These are phyloP conservation scores for Tichodroma muraria DNA, from an alignment of 2,113 vertebrate species.

Conservation along the genomic window DNA sequence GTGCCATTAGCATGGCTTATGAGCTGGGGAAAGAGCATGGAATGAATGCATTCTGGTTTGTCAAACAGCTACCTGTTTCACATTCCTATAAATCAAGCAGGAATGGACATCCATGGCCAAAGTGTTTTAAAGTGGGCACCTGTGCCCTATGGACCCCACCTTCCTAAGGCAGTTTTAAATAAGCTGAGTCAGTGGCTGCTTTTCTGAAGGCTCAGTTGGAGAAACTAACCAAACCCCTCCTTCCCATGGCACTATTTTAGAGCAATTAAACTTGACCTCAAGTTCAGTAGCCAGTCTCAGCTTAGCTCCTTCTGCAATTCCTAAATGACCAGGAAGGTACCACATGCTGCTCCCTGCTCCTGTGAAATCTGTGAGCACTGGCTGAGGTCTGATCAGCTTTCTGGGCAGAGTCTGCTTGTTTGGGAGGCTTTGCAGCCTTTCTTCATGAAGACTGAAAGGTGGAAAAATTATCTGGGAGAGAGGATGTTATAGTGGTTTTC, in stretches of 20 bases:
- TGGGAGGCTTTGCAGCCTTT: background rate
- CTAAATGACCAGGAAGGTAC: background rate
- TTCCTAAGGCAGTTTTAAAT: background rate
- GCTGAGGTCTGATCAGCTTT: background rate
- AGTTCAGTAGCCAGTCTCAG: background rate
- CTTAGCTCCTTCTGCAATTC: background rate
- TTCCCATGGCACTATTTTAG: background rate
- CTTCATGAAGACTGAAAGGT: background rate
- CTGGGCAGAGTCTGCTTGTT: background rate
- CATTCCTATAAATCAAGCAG: background rate
- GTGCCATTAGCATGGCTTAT: background rate
- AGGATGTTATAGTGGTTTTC: background rate
- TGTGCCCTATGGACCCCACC: background rate
- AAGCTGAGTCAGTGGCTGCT: background rate
- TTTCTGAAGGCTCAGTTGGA: background rate
- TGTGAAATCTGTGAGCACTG: fast-evolving
- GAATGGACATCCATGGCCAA: background rate
- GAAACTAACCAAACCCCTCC: background rate
- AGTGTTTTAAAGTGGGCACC: background rate
- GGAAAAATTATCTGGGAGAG: background rate
- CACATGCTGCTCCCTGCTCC: background rate
- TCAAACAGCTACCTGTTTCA: background rate
- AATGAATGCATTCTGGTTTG: background rate
- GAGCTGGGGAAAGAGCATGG: background rate
- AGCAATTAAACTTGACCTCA: background rate